These are phyloP conservation scores for Tinamus guttatus DNA, from an alignment of 2,113 vertebrate genomes.

Conservation along the genomic window DNA sequence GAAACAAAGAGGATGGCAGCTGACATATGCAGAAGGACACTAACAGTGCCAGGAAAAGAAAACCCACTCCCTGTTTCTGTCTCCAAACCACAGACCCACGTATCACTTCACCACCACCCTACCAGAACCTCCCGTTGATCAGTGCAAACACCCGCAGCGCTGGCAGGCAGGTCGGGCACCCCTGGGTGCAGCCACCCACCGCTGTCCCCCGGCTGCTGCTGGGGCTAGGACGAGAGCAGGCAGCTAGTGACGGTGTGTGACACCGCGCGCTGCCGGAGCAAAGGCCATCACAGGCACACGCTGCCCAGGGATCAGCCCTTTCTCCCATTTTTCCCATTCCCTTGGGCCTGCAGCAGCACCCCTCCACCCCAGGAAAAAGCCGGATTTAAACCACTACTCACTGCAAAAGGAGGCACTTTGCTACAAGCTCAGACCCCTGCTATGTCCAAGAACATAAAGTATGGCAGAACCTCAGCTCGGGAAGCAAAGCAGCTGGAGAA, in stretches of 20 bases:
- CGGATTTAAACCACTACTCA: neutral
- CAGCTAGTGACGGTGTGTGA: accelerated
- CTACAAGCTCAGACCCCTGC: accelerated
- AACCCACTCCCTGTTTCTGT: neutral
- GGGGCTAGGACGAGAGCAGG: neutral
- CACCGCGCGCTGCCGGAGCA: accelerated
- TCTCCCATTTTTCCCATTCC: accelerated
- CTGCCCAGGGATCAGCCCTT: accelerated
- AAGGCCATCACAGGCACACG: accelerated
- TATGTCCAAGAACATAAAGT: accelerated
- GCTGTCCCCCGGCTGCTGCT: accelerated
- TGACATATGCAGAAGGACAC: accelerated
- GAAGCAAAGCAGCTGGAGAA: neutral
- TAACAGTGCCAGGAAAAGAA: neutral
- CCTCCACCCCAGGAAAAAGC: too few species aligned
- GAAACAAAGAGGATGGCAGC: neutral
- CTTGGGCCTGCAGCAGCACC: neutral
- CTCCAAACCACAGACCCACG: neutral
- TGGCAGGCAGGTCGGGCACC: too few species aligned
- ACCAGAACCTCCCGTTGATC: accelerated
- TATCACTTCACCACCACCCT: neutral
- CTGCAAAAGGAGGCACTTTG: accelerated
- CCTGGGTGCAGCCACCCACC: accelerated
- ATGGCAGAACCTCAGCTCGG: accelerated
- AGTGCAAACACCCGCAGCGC: accelerated